Conservation (phyloP, 2,888 invertebrate species). For the Leucoptera coffeella region DNA sequence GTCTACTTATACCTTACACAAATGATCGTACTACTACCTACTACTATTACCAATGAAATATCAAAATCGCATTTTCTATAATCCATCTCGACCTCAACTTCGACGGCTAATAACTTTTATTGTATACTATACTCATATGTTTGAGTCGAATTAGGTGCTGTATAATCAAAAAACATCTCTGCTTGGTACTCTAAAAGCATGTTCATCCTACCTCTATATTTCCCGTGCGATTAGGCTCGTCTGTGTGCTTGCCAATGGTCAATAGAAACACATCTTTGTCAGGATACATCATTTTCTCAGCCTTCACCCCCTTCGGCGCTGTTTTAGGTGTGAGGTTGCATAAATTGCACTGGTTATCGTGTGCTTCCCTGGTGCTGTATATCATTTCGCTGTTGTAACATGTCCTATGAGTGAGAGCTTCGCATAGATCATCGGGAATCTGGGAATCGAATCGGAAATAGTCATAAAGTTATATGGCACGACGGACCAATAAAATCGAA, state of each 20-base stretch:
- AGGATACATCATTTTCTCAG: slow-evolving; percentile 56
- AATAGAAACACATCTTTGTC: slow-evolving; percentile 67
- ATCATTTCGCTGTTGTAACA: slow-evolving; percentile 26
- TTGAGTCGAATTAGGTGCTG: too few species aligned
- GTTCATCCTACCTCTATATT: slow-evolving; percentile 53
- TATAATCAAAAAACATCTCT: too few species aligned
- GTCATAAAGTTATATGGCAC: too few species aligned
- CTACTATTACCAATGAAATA: too few species aligned
- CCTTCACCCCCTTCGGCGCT: slow-evolving; percentile 48
- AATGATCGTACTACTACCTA: too few species aligned
- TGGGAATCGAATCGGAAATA: slow-evolving; percentile 8
- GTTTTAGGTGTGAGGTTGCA: slow-evolving; percentile 43
- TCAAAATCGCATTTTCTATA: too few species aligned
- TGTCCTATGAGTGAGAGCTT: slow-evolving; percentile 25
- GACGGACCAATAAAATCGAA: neutral
- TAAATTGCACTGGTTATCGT: slow-evolving; percentile 19
- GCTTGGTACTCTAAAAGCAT: neutral
- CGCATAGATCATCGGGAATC: slow-evolving; percentile 41
- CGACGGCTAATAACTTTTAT: too few species aligned
- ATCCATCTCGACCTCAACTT: too few species aligned
- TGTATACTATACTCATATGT: too few species aligned
- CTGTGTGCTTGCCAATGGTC: slow-evolving; percentile 68
- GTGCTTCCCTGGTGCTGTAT: slow-evolving; percentile 21
- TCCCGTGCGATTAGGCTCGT: slow-evolving; percentile 50
- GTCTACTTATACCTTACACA: too few species aligned